These are phyloP conservation scores for Drosophila pallidifrons DNA, from an alignment of 1,140 invertebrate species.

Conservation along the genomic window DNA sequence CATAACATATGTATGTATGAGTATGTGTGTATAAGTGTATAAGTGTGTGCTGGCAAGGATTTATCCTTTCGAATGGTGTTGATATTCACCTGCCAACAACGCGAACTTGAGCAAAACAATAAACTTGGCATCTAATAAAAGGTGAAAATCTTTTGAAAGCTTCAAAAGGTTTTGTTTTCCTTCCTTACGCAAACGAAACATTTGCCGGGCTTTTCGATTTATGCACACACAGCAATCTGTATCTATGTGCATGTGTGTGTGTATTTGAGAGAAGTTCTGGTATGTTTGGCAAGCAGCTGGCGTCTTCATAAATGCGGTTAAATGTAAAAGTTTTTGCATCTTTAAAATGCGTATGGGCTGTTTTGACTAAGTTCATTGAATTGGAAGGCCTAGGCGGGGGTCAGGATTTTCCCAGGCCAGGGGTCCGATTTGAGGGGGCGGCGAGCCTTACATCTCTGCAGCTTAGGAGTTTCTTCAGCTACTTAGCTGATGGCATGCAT, in stretches of 20 bases:
- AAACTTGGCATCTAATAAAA: slow-evolving; percentile 82
- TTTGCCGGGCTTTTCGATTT: slow-evolving; percentile 40
- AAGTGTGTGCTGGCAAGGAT: slow-evolving; percentile 27
- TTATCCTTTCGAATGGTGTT: slow-evolving; percentile 66
- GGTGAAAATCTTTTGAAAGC: slow-evolving; percentile 80
- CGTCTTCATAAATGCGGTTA: slow-evolving; percentile 77
- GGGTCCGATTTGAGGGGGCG: background rate
- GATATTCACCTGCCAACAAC: slow-evolving; percentile 52
- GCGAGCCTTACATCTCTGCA: background rate
- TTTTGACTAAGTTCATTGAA: slow-evolving; percentile 67
- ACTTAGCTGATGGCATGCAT: slow-evolving; percentile 38
- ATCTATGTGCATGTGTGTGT: background rate
- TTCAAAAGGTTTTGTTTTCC: slow-evolving; percentile 61
- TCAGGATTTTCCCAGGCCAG: background rate
- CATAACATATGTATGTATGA: slow-evolving; percentile 47
- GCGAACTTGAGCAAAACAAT: slow-evolving; percentile 76
- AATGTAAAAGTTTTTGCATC: slow-evolving; percentile 80
- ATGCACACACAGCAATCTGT: background rate
- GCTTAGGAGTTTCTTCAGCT: slow-evolving; percentile 31
- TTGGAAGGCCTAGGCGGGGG: slow-evolving; percentile 1
- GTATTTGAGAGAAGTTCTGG: slow-evolving; percentile 9
- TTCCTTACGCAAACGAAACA: slow-evolving; percentile 31
- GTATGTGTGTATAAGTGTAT: slow-evolving; percentile 3
- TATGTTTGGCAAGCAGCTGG: slow-evolving; percentile 57
- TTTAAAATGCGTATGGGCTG: slow-evolving; percentile 61